Evolutionary conservation across 2,888 invertebrate species (phyloP).

Genomic region (Cheilosia impressa): DNA sequence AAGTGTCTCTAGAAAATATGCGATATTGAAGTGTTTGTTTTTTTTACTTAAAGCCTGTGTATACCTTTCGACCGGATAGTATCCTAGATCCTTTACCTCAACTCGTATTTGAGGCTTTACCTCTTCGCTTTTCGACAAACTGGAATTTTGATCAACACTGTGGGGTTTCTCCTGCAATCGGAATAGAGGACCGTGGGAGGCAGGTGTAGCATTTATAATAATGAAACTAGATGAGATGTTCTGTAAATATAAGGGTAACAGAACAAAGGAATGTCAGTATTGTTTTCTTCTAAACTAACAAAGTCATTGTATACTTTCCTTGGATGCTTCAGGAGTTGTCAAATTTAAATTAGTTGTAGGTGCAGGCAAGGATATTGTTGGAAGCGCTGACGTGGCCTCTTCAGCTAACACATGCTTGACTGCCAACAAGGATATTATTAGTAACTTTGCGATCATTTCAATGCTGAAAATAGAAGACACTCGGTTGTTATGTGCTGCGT

Average conservation of each 20-base stretch:
- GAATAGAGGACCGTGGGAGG: slow-evolving; percentile 79
- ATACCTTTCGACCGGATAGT: slow-evolving; percentile 86
- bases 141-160: slow-evolving; percentile 83
- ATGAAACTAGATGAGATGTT: slow-evolving; percentile 81
- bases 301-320: too few relatives aligned
- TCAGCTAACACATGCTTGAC: slow-evolving; percentile 77
- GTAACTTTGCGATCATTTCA: slow-evolving; percentile 80
- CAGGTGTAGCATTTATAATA: slow-evolving; percentile 84
- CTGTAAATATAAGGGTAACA: slow-evolving; percentile 14
- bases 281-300: too few relatives aligned
- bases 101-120: slow-evolving; percentile 85
- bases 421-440: slow-evolving; percentile 77
- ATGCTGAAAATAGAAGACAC: slow-evolving; percentile 60
- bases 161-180: slow-evolving; percentile 84
- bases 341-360: background rate
- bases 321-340: background rate
- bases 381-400: slow-evolving; percentile 56
- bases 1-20: slow-evolving; percentile 81
- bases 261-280: background rate
- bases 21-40: background rate
- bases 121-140: slow-evolving; percentile 78
- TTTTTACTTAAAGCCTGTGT: slow-evolving; percentile 10
- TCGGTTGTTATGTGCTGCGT: background rate
- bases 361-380: background rate
- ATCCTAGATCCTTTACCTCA: slow-evolving; percentile 87